phyloP scores from a whole-genome alignment of 30 jellyfish, hydroid and myxozoan species.

The Pelagia noctiluca region DNA sequence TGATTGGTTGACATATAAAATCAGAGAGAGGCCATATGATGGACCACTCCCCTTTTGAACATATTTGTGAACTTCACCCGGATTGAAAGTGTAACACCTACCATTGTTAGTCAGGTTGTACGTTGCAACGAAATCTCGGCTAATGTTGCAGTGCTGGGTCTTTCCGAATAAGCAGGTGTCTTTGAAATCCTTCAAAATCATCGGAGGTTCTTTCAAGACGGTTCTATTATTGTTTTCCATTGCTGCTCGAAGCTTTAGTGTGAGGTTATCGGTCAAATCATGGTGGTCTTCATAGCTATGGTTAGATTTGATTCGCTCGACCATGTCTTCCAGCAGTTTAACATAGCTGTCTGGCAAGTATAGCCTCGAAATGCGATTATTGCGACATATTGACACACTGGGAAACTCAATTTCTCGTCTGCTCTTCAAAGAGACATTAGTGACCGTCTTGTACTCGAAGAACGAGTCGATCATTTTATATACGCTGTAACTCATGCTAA shows the following conservation, averaged over 20 bases:
- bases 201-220: conserved; percentile 20
- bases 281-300: neutral
- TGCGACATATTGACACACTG: conserved; percentile 64
- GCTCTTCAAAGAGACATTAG: conserved; percentile 1
- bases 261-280: neutral
- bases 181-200: conserved; percentile 11
- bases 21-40: conserved; percentile 31
- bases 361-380: conserved; percentile 10
- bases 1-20: conserved; percentile 39
- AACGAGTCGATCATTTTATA: conserved; percentile 15
- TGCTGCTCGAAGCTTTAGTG: neutral
- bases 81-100: conserved; percentile 44
- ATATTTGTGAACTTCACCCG: neutral
- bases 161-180: conserved; percentile 38
- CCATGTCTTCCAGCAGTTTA: neutral
- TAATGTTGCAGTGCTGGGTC: conserved; percentile 5
- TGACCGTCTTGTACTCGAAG: conserved; percentile 13
- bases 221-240: conserved; percentile 47
- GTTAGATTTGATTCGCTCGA: neutral
- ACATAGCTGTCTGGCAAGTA: conserved; percentile 8
- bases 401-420: conserved; percentile 27
- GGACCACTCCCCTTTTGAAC: conserved; percentile 53
- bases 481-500: neutral
- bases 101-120: neutral
- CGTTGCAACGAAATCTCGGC: conserved; percentile 46